These are phyloP conservation scores for Pitta sordida DNA, from an alignment of 2,113 vertebrate species.

Conservation along the genomic window DNA sequence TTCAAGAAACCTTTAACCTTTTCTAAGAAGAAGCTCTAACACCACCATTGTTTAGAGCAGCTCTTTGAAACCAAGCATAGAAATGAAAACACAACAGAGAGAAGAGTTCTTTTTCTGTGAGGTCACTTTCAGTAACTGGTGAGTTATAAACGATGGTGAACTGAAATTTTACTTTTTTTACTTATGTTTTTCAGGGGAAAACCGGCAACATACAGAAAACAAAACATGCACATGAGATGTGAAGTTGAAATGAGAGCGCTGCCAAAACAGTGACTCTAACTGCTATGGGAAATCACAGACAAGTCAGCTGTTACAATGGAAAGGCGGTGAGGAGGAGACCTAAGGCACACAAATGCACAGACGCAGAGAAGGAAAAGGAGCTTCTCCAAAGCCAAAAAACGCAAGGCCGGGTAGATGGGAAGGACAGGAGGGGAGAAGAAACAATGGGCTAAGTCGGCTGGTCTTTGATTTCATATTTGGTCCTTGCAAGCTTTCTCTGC, in stretches of 20 bases:
- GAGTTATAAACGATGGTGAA: neutral
- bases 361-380: neutral
- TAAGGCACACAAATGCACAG: neutral
- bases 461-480: neutral
- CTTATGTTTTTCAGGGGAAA: neutral
- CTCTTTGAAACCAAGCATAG: neutral
- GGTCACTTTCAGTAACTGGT: neutral
- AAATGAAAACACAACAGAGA: neutral
- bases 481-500: neutral
- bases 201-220: neutral
- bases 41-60: neutral
- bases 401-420: neutral
- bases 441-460: neutral
- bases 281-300: neutral
- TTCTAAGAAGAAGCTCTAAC: neutral
- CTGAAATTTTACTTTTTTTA: neutral
- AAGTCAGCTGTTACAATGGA: neutral
- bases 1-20: neutral
- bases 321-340: neutral
- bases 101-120: neutral
- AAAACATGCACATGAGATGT: neutral
- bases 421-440: neutral
- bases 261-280: neutral
- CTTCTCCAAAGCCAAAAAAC: neutral
- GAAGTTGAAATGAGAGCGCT: neutral